Conservation (phyloP, 1,140 invertebrate genomes). For the Sitobion miscanthi region DNA sequence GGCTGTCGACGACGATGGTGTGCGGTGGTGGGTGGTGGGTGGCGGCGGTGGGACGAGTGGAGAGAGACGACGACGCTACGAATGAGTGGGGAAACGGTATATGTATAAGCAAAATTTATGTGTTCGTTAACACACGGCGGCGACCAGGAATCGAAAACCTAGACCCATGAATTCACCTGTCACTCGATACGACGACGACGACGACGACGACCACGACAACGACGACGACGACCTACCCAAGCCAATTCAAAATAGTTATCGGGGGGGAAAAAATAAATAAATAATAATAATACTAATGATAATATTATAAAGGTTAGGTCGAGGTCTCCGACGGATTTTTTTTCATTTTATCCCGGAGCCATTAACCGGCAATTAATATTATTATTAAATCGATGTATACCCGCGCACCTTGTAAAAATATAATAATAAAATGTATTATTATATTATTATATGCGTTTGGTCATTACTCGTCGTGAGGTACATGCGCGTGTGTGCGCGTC, state of each 20-base stretch:
- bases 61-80: neutral
- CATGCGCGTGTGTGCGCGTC: neutral
- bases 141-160: slow-evolving; percentile 42
- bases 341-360: neutral
- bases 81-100: neutral
- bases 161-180: slow-evolving; percentile 54
- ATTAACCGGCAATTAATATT: slow-evolving; percentile 10
- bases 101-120: slow-evolving; percentile 33
- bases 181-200: slow-evolving; percentile 29
- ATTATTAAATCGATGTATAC: neutral
- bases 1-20: neutral
- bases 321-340: neutral
- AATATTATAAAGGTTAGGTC: neutral
- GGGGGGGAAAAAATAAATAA: neutral
- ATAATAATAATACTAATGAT: neutral
- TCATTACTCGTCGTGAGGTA: neutral
- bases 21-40: neutral
- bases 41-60: neutral
- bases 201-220: neutral
- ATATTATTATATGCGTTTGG: neutral
- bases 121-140: slow-evolving; percentile 31
- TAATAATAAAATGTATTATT: neutral
- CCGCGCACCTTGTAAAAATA: neutral
- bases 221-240: neutral
- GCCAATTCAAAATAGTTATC: neutral